These are phyloP conservation scores for Synanthedon andrenaeformis DNA, from an alignment of 2,888 invertebrate species.

Conservation along the genomic window DNA sequence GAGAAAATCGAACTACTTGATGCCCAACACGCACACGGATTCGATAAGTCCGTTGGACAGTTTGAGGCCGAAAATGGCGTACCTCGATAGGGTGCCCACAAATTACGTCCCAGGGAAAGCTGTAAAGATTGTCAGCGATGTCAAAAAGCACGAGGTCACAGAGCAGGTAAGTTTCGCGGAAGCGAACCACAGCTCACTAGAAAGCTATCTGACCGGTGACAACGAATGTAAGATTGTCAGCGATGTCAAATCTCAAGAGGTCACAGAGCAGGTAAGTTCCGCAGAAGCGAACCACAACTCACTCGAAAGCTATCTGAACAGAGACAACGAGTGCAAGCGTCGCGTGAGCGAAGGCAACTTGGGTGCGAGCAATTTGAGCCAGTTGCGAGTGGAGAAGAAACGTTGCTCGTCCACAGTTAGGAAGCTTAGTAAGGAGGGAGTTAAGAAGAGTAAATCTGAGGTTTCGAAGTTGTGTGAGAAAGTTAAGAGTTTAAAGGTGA, in stretches of 20 bases:
- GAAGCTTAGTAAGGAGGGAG: conserved; percentile 41
- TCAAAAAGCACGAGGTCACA: conserved; percentile 40
- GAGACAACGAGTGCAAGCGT: conserved; percentile 43
- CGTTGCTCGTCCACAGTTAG: conserved; percentile 53
- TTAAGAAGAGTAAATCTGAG: conserved; percentile 60
- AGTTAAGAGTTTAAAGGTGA: conserved; percentile 53
- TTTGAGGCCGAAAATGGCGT: conserved; percentile 54
- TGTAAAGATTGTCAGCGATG: conserved; percentile 76
- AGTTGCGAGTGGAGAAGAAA: conserved; percentile 37
- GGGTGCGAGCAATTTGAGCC: neutral
- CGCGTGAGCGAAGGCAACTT: conserved; percentile 52
- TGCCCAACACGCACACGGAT: conserved; percentile 42
- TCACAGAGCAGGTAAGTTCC: conserved; percentile 38
- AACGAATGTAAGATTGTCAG: conserved; percentile 63
- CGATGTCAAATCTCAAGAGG: conserved; percentile 4
- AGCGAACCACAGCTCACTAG: conserved; percentile 52
- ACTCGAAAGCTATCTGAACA: conserved; percentile 69
- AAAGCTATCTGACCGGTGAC: conserved; percentile 67
- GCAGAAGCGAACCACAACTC: conserved; percentile 43
- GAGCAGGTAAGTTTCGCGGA: conserved; percentile 48
- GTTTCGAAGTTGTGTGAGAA: conserved; percentile 65
- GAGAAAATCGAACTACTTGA: conserved; percentile 42
- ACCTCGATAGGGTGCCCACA: conserved; percentile 43
- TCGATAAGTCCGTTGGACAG: conserved; percentile 39
- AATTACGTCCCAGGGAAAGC: conserved; percentile 77